These are phyloP conservation scores for Lagodon rhomboides DNA, from an alignment of 2,797 vertebrate species.

Conservation along the genomic window DNA sequence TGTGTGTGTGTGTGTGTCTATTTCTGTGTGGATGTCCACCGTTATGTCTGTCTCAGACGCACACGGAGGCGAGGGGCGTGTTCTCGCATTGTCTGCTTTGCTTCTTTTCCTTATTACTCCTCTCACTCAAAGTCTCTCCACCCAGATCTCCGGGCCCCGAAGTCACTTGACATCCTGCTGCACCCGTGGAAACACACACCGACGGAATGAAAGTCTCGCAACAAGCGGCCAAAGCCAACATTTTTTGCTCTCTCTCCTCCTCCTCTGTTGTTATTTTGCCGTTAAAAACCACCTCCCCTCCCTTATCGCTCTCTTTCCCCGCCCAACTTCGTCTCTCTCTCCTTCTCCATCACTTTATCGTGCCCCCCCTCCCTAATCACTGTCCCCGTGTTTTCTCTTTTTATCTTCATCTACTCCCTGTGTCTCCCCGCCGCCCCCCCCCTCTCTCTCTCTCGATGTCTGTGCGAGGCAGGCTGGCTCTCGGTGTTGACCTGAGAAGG, in stretches of 20 bases:
- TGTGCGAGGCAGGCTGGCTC: conserved; percentile 74
- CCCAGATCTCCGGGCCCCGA: conserved; percentile 57
- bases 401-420: conserved; percentile 65
- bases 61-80: conserved; percentile 25
- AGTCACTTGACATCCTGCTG: conserved; percentile 73
- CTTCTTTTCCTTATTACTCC: conserved; percentile 48
- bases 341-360: conserved; percentile 61
- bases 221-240: conserved; percentile 54
- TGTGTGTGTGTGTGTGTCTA: conserved; percentile 31
- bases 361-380: conserved; percentile 66
- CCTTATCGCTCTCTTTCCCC: conserved; percentile 30
- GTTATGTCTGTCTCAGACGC: conserved; percentile 46
- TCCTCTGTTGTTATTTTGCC: conserved; percentile 49
- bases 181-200: conserved; percentile 58
- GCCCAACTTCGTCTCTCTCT: conserved; percentile 39
- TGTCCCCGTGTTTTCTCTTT: conserved; percentile 68
- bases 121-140: conserved; percentile 53
- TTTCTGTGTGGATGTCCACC: conserved; percentile 36
- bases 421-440: conserved; percentile 17
- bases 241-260: conserved; percentile 55
- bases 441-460: conserved; percentile 46
- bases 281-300: conserved; percentile 28
- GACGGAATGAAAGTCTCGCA: conserved; percentile 60
- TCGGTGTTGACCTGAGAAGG: conserved; percentile 85
- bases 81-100: conserved; percentile 53